Evolutionary conservation across 2,888 invertebrate species (phyloP).

Genomic region (Drosophila nr. perissopoda): DNA sequence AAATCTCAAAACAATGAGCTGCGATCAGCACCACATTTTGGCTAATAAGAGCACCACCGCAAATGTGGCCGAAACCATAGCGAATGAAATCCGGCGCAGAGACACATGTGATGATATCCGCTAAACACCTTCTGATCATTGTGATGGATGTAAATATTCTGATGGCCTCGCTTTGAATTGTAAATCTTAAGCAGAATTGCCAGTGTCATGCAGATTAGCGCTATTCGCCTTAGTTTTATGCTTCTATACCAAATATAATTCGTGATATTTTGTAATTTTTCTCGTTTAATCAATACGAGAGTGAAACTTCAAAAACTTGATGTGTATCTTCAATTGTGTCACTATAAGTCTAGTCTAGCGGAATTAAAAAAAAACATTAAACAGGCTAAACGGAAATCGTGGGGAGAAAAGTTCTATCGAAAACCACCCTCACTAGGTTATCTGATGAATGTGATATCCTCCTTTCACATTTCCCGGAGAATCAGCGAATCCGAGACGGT

Average conservation of each 20-base stretch:
- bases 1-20: slow-evolving; percentile 30
- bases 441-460: too few species aligned
- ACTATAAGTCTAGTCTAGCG: too few species aligned
- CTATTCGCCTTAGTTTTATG: background rate
- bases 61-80: slow-evolving; percentile 17
- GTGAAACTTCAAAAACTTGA: background rate
- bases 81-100: slow-evolving; percentile 5
- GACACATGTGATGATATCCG: slow-evolving; percentile 10
- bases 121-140: background rate
- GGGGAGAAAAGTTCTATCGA: too few species aligned
- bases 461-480: too few species aligned
- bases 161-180: background rate
- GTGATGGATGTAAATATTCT: background rate
- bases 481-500: too few species aligned
- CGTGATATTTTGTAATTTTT: background rate
- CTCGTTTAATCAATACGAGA: background rate
- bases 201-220: too few species aligned
- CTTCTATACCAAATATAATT: background rate
- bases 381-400: too few species aligned
- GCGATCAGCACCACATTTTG: slow-evolving; percentile 17
- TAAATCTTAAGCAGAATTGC: too few species aligned
- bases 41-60: slow-evolving; percentile 16
- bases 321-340: background rate
- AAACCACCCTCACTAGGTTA: too few species aligned
- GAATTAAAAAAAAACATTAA: too few species aligned